Conservation (phyloP, 2,113 vertebrate genomes). For the Ptilorrhoa leucosticta region DNA sequence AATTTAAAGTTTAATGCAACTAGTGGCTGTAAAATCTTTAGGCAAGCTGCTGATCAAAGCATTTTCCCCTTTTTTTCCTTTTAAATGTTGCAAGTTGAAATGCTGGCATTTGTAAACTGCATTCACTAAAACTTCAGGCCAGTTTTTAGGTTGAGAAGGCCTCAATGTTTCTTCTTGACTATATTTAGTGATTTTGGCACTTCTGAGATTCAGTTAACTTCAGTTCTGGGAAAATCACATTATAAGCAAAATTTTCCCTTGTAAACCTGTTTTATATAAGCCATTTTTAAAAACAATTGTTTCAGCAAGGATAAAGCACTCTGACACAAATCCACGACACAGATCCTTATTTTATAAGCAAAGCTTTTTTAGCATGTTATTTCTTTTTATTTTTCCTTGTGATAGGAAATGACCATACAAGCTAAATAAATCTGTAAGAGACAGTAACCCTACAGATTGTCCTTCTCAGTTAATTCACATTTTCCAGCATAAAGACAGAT, state of each 20-base stretch:
- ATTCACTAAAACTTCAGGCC: slow-evolving; percentile 2
- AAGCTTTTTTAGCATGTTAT: neutral
- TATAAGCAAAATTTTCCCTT: slow-evolving; percentile 12
- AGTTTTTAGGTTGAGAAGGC: neutral
- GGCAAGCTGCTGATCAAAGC: neutral
- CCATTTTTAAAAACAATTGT: neutral
- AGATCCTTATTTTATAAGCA: neutral
- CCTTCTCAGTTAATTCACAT: neutral
- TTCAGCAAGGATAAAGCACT: neutral
- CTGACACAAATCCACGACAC: neutral
- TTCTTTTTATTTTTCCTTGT: neutral
- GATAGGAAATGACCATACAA: neutral
- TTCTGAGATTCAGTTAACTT: slow-evolving; percentile 59
- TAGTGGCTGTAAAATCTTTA: neutral
- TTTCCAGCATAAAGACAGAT: neutral
- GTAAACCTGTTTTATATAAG: neutral
- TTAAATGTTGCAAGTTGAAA: slow-evolving; percentile 4
- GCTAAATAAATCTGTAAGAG: neutral
- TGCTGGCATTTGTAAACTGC: slow-evolving; percentile 11
- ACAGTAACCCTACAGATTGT: neutral
- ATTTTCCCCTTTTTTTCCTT: neutral
- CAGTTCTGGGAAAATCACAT: slow-evolving; percentile 4
- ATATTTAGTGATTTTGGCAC: slow-evolving; percentile 32
- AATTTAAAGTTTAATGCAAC: neutral
- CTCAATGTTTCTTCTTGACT: neutral